These are phyloP conservation scores for Fistularia tabacaria DNA, from an alignment of 2,797 vertebrate species.

Conservation along the genomic window DNA sequence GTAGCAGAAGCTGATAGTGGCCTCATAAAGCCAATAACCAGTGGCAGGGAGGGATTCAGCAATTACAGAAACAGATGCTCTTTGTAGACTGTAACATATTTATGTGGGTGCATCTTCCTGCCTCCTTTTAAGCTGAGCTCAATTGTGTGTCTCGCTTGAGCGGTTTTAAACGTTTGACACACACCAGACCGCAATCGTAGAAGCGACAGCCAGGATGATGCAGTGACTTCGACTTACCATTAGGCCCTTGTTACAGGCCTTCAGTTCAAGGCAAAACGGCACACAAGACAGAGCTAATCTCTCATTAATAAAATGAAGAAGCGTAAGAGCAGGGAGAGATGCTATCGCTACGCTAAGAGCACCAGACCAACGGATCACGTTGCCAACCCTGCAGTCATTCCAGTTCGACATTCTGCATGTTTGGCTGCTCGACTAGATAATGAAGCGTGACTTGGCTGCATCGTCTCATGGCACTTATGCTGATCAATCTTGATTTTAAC, in stretches of 20 bases:
- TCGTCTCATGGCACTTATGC: too few relatives aligned
- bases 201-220: conserved; percentile 32
- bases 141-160: conserved; percentile 25
- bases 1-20: neutral
- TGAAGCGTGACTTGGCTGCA: too few relatives aligned
- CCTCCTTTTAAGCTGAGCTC: conserved; percentile 12
- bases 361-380: conserved; percentile 25
- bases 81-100: too few relatives aligned
- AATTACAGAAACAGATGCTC: too few relatives aligned
- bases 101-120: too few relatives aligned
- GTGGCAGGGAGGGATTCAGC: too few relatives aligned
- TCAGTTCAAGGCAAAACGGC: conserved; percentile 22
- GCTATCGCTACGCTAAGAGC: conserved; percentile 54
- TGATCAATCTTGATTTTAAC: too few relatives aligned
- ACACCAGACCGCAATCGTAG: conserved; percentile 46
- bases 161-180: conserved; percentile 34
- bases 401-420: conserved; percentile 28
- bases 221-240: conserved; percentile 48
- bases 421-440: too few relatives aligned
- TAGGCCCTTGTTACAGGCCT: conserved; percentile 54
- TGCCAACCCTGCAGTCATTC: too few relatives aligned
- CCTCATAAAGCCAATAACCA: too few relatives aligned
- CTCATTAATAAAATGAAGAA: conserved; percentile 56
- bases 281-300: conserved; percentile 43
- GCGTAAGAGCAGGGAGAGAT: conserved; percentile 53